Evolutionary conservation across 92 coral and sea anemone species (phyloP).

Genomic region (Siderastrea siderea): DNA sequence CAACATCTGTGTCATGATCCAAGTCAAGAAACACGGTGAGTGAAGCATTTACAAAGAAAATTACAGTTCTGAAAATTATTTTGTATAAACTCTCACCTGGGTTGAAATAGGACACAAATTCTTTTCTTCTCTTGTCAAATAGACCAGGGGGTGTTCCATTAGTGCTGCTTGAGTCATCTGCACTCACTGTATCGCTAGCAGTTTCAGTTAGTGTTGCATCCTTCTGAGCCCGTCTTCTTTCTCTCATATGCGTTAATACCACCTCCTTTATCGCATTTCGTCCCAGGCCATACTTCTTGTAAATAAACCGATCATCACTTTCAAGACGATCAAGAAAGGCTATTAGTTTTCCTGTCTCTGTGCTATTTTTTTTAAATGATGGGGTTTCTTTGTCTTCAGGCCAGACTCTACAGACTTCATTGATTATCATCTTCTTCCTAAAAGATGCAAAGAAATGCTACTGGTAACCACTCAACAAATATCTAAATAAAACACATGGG

Average conservation of each 20-base stretch:
- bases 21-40: neutral
- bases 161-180: constrained; percentile 30
- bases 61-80: neutral
- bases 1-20: neutral
- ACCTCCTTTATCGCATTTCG: constrained; percentile 28
- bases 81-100: constrained; percentile 11
- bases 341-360: neutral
- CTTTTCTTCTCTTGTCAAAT: constrained; percentile 11
- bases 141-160: constrained; percentile 18
- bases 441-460: neutral
- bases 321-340: neutral
- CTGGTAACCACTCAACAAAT: neutral
- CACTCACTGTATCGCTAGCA: constrained; percentile 4
- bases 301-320: constrained; percentile 23
- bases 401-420: constrained; percentile 18
- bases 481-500: neutral
- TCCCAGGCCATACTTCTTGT: constrained; percentile 13
- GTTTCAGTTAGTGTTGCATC: constrained; percentile 5
- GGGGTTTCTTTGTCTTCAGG: constrained; percentile 41
- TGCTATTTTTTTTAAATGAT: constrained; percentile 1
- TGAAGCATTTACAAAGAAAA: neutral
- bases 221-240: constrained; percentile 31
- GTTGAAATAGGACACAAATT: constrained; percentile 25
- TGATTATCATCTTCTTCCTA: constrained; percentile 28
- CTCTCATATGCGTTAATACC: constrained; percentile 22